These are phyloP conservation scores for Hemibagrus wyckioides DNA, from an alignment of 2,113 vertebrate genomes.

Conservation along the genomic window DNA sequence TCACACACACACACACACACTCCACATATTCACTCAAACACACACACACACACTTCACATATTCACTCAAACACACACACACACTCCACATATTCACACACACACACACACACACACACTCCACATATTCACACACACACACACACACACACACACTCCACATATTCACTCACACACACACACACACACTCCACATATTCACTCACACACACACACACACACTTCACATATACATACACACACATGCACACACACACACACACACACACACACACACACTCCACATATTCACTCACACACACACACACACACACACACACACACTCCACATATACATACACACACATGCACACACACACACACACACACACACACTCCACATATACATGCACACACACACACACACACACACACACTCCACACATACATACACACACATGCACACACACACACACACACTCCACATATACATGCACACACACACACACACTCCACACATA, in stretches of 20 bases:
- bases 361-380: too few relatives aligned
- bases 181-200: too few relatives aligned
- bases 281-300: neutral
- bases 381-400: too few relatives aligned
- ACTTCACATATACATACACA: neutral
- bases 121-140: neutral
- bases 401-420: neutral
- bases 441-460: constrained; percentile 27
- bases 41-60: neutral
- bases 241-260: too few relatives aligned
- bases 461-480: too few relatives aligned
- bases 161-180: neutral
- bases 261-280: neutral
- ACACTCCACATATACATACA: neutral
- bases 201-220: neutral
- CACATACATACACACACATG: neutral
- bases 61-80: neutral
- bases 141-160: neutral
- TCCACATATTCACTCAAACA: constrained; percentile 5
- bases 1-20: neutral
- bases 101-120: too few relatives aligned
- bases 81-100: neutral
- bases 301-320: neutral
- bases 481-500: neutral
- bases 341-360: too few relatives aligned